These are phyloP conservation scores for Vulpes vulpes DNA, from an alignment of 2,113 vertebrate genomes.

Conservation along the genomic window DNA sequence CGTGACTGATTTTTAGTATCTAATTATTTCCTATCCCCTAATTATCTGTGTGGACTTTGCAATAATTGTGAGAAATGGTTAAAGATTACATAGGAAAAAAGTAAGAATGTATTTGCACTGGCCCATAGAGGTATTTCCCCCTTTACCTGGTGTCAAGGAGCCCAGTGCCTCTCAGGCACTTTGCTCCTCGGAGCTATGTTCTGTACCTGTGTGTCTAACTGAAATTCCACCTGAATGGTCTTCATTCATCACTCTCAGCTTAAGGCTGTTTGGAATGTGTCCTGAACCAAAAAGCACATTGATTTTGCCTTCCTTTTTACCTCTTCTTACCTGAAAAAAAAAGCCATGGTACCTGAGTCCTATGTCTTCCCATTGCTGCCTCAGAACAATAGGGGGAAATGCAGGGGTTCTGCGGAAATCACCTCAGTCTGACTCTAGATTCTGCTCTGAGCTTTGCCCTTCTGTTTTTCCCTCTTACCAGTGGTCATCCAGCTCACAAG, in stretches of 20 bases:
- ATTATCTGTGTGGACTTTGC: neutral
- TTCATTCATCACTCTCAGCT: neutral
- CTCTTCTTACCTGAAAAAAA: conserved; percentile 56
- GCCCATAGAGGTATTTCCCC: neutral
- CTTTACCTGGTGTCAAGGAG: neutral
- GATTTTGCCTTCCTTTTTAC: neutral
- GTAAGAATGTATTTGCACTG: neutral
- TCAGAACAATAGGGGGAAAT: neutral
- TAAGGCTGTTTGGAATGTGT: neutral
- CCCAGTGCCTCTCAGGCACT: accelerated
- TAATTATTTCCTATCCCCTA: neutral
- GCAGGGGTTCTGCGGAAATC: neutral
- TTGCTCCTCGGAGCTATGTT: neutral
- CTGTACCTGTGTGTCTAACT: neutral
- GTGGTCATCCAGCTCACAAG: neutral
- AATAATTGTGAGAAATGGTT: neutral
- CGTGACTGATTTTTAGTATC: neutral
- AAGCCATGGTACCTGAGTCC: neutral
- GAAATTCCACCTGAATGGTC: neutral
- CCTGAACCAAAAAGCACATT: neutral
- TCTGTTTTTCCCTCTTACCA: neutral
- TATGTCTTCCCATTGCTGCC: neutral
- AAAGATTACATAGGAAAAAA: neutral
- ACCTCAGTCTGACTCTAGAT: neutral
- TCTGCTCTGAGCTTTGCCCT: neutral